These are phyloP conservation scores for Pristionchus entomophagus DNA, from an alignment of 2,888 invertebrate genomes.

Conservation along the genomic window DNA sequence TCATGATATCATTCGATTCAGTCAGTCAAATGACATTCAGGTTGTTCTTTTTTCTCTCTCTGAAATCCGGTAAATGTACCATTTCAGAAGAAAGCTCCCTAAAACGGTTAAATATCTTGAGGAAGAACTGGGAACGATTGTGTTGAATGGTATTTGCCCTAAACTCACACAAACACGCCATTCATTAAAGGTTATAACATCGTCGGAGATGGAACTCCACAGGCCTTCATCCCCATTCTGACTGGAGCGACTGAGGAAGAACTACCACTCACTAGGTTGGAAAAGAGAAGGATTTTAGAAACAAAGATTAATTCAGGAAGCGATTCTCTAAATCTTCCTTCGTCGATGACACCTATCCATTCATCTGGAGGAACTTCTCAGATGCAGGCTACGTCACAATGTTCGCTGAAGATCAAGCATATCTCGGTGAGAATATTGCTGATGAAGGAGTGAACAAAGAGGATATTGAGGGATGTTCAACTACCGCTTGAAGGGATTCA, in stretches of 20 bases:
- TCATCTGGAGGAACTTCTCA: conserved; percentile 76
- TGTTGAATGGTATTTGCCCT: conserved; percentile 50
- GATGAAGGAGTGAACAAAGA: too few species aligned
- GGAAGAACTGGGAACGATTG: conserved; percentile 63
- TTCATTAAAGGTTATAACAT: conserved; percentile 75
- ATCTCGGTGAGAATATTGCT: conserved; percentile 51
- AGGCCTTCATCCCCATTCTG: conserved; percentile 76
- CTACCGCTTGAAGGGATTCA: conserved; percentile 76
- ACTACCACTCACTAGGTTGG: conserved; percentile 72
- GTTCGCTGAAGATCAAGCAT: conserved; percentile 76
- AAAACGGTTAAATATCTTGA: conserved; percentile 83
- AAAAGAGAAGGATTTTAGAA: not conserved
- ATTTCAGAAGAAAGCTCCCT: conserved; percentile 84
- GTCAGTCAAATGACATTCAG: conserved; percentile 86
- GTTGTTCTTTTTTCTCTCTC: not conserved
- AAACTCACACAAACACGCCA: too few species aligned
- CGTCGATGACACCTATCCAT: conserved; percentile 76
- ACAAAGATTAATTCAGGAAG: conserved; percentile 60
- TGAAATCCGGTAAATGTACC: too few species aligned
- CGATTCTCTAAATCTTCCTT: conserved; percentile 61
- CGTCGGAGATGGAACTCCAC: conserved; percentile 68
- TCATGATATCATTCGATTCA: conserved; percentile 87
- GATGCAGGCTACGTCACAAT: conserved; percentile 76
- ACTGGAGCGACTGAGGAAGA: conserved; percentile 76
- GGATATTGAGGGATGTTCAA: conserved; percentile 75